Evolutionary conservation across 2,888 invertebrate species (phyloP), one percentile per base, ranked within the genome.

Genomic region (Trachelus iudaicus): DNA sequence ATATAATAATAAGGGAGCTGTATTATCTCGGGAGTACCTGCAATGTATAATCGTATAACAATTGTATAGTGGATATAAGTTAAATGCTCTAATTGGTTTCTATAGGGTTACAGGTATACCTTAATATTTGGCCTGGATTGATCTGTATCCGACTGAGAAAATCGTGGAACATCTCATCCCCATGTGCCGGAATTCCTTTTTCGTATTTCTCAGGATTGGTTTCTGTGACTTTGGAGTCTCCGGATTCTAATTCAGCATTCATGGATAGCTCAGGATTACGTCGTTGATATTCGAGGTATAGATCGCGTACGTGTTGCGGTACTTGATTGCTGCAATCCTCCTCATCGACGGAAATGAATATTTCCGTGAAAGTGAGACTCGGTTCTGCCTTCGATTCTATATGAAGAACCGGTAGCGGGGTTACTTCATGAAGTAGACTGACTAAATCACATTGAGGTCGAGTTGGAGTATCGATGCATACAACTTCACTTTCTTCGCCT

Each of bases 81-180:
- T 56, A 56, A 23, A 56, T 56, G 23, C 2, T 23, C 15, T 23
- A 23, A 56, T 56, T 56, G 2, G 9, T 56, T 23, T 56, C 9
- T 56, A 23, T 56, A 56, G 56, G 56, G 9, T 56, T 56, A 56
- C 6, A 23, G 23, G 79, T 77, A 85, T 92, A 97, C 97, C 97
- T 94, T 76, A 98, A 92, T 85, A 97, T 94, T 91, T 98, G 98
- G 30, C 96, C 95, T 1, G 97, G 97, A 93, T 96, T 96, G 75
- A 93, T 92, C 82, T 95, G 94, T 77, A 97, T 93, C 79, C 94
- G 94, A 73, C 94, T 94, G 34, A 96, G 90, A 88, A 97, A 97
- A 79, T 95, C 94, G 90, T 97, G 96, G 89, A 97, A 97, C 91
- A 96, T 93, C 81, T 94, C 93, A 90, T 98, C 97, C 0, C 97